Evolutionary conservation across 2,113 vertebrate species (phyloP).

Genomic region (Orcinus orca): DNA sequence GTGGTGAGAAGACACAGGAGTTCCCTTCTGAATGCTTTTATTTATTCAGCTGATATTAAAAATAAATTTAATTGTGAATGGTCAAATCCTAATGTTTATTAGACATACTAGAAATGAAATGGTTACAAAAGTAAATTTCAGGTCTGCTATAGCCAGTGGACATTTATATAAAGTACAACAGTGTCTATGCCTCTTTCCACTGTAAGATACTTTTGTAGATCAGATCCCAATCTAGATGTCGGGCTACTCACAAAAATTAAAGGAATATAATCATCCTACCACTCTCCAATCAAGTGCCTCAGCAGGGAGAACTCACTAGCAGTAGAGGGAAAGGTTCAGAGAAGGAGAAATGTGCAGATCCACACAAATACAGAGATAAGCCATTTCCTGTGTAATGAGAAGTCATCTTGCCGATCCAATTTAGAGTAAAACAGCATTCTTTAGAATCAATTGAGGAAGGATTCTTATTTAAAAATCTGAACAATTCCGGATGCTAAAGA

Average conservation of each 20-base stretch:
- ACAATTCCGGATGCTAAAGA: slow-evolving; percentile 18
- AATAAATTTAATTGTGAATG: background rate
- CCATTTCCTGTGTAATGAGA: slow-evolving; percentile 49
- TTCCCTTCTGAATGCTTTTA: background rate
- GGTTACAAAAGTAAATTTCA: background rate
- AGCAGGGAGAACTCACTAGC: background rate
- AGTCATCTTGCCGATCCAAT: slow-evolving; percentile 31
- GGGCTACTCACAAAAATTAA: background rate
- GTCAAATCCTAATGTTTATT: background rate
- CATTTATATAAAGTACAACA: background rate
- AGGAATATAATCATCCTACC: background rate
- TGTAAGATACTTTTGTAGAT: background rate
- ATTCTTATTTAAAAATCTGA: slow-evolving; percentile 28
- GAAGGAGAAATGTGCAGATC: slow-evolving; percentile 12
- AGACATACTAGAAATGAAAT: background rate
- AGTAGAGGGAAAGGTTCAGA: background rate
- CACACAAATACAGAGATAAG: background rate
- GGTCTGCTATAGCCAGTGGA: background rate
- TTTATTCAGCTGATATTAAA: background rate
- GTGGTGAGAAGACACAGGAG: background rate
- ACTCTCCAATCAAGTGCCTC: background rate
- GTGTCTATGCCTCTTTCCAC: background rate
- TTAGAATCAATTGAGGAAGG: slow-evolving; percentile 38
- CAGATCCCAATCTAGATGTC: background rate
- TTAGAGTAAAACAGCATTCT: slow-evolving; percentile 24